Conservation (phyloP, 2,113 vertebrate genomes). For the Fulica atra region DNA sequence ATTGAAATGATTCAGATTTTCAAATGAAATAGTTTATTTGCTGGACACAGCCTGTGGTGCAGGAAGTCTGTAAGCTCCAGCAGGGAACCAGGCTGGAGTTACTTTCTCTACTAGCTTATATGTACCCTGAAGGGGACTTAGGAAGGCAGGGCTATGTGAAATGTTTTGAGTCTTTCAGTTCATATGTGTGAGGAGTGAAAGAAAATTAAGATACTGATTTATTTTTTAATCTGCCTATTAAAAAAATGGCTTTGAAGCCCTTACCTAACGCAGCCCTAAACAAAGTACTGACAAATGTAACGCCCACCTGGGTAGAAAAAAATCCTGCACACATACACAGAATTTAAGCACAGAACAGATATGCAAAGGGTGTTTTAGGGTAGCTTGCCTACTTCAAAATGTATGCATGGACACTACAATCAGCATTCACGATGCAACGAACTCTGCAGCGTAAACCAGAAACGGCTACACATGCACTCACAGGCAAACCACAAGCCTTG, state of each 20-base stretch:
- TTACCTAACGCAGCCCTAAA: not conserved
- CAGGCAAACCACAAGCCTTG: not conserved
- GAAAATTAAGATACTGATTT: not conserved
- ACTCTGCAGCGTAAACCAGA: not conserved
- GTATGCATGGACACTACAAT: not conserved
- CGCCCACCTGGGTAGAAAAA: not conserved
- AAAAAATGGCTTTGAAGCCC: not conserved
- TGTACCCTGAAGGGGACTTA: not conserved
- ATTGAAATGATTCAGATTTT: not conserved
- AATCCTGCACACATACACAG: not conserved
- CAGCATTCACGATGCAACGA: not conserved
- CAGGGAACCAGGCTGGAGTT: not conserved
- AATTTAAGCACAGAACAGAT: fast-evolving
- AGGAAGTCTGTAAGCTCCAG: not conserved
- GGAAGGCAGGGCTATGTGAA: not conserved
- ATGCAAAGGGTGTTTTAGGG: not conserved
- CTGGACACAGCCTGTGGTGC: not conserved
- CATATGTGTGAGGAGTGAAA: not conserved
- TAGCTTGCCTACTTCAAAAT: not conserved
- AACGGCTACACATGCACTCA: not conserved
- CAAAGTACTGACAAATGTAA: not conserved
- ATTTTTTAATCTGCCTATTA: not conserved
- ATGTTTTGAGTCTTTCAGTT: not conserved
- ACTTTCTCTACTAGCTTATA: not conserved
- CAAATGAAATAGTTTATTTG: not conserved